Evolutionary conservation across 2,797 vertebrate species (phyloP), one percentile per base, ranked within the genome.

Genomic region (Sebastes vulpes): DNA sequence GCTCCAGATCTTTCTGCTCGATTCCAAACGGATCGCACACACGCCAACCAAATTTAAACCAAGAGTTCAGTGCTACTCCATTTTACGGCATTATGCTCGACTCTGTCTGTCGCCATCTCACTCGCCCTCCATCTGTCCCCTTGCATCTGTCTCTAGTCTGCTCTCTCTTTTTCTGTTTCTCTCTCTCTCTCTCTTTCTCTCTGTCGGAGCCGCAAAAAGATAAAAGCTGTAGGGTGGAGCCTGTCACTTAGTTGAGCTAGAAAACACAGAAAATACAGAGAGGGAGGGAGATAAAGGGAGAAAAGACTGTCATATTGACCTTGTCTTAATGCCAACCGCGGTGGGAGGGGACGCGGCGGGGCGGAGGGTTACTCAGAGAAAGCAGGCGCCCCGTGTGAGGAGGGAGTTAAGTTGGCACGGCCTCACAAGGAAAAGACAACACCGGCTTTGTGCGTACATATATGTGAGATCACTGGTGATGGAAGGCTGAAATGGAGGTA

Each of bases 191-290:
- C 76, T 89, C 53, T 84, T 8, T 21, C 18, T 53, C 20, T 52
- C 67, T 72, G 79, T 90, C 83, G 86, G 76, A 86, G 91, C 87
- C 11, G 66, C 75, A 60, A 83, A 86, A 87, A 91, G 94, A 95
- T 95, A 90, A 94, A 95, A 95, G 93, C 92, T 89, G 86, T 67
- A 87, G 91, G 92, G 93, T 92, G 93, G 92, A 95, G 94, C 68
- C 79, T 89, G 90, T 89, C 86, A 85, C 90, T 90, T 88, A 85
- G 86, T 85, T 79, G 85, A 88, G 88, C 85, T 64, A 32, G 88
- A 89, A 38, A 38, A 92, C 78, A 91, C 78, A 87, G 86, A 84
- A 42, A 83, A 87, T 59, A 80, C 48, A 71, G 72, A 79, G 79
- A 77, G 69, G 72, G 72, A 64, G 72, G 60, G 65, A 88, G 76